Evolutionary conservation across 1,140 invertebrate genomes (phyloP), one percentile per base, ranked within the genome.

Genomic region (Dendroctonus valens): DNA sequence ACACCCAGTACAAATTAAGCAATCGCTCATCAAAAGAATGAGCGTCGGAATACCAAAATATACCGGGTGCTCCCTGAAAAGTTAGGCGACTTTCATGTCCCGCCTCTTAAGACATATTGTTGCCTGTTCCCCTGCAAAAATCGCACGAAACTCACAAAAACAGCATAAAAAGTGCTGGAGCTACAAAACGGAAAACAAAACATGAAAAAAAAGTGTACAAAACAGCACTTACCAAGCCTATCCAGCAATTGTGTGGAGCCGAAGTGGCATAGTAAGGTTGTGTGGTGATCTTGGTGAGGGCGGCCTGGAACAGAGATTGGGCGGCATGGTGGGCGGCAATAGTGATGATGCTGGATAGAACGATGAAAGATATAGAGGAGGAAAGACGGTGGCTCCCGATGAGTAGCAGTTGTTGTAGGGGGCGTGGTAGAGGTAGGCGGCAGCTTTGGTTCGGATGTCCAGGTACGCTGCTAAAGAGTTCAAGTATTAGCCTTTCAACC

Each of bases 371-470:
- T 71, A 72, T n/a, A 11, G 40, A 12, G 70, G 72, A 53, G 69
- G 67, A 65, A 69, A 73, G 7, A 70, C 60, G 51, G 70, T 68
- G 58, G 71, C 69, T 46, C 59, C 68, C n/a, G 65, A 66, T 50
- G 70, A 54, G 57, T 72, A 72, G 40, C 72, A 53, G 9, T 65
- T 65, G 41, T 68, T 42, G 49, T 74, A 74, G 0, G 66, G 70
- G 49, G 71, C 69, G 49, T 68, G 71, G 65, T 72, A 74, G 15
- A 12, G n/a, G 50, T 69, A 63, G 55, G 67, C 71, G 3, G 72
- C 73, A 48, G 71, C 71, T 50, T 69, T 66, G 53, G 71, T 65
- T 39, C 69, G 70, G 39, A 73, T 55, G 62, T 73, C 73, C 65
- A 70, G 49, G 55, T 70, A 71, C 44, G 73, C 73, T 74, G 14